These are phyloP conservation scores for Antedon mediterranea DNA, from an alignment of 53 echinoderm and acorn worm genomes.

Conservation along the genomic window DNA sequence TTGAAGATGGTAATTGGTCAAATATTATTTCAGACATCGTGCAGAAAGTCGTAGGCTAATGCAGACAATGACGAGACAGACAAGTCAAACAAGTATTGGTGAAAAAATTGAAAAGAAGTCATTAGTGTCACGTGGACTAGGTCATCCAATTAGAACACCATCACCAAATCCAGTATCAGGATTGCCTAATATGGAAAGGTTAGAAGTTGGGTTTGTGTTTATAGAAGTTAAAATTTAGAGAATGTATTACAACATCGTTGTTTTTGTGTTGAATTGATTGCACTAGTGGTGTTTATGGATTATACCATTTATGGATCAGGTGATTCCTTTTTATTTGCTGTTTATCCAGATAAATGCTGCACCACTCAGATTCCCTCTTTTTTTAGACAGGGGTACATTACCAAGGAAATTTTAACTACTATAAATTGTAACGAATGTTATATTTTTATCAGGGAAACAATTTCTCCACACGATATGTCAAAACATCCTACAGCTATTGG, in stretches of 20 bases:
- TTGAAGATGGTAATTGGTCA: background rate
- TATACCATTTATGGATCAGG: too few relatives aligned
- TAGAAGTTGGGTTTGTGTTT: too few relatives aligned
- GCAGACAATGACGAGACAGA: conserved; percentile 49
- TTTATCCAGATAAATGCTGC: too few relatives aligned
- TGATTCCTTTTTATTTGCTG: too few relatives aligned
- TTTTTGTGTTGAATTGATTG: too few relatives aligned
- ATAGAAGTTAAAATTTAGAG: too few relatives aligned
- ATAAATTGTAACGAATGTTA: too few relatives aligned
- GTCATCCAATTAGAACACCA: background rate
- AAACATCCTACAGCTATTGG: background rate
- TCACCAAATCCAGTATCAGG: background rate
- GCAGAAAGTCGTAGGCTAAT: conserved; percentile 69
- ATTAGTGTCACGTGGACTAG: background rate
- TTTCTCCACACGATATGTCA: background rate
- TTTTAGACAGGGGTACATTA: too few relatives aligned
- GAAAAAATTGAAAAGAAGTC: background rate
- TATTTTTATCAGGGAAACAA: background rate
- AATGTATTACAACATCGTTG: too few relatives aligned
- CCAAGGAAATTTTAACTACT: too few relatives aligned
- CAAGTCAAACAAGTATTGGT: conserved; percentile 16
- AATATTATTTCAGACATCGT: conserved; percentile 37
- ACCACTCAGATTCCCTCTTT: too few relatives aligned
- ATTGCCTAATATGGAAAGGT: background rate
- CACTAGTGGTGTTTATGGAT: too few relatives aligned